Base-by-base conservation (phyloP, 2,888 invertebrate species). In the Aethes cnicana region DNA sequence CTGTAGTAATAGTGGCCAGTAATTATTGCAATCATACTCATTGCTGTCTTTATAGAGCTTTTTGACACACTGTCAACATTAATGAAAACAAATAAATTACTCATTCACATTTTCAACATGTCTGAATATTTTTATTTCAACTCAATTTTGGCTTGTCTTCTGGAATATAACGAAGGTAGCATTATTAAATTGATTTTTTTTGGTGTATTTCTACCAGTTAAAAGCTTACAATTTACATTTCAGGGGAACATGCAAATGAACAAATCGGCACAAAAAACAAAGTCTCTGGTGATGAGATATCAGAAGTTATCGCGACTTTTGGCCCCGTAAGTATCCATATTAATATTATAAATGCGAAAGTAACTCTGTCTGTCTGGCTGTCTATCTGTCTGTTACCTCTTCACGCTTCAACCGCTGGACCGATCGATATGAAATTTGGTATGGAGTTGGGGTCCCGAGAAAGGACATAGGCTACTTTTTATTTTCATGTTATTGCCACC, bases 191-290 rank as follows among this genome's bases (percentile, higher is more conserved):
- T n/a, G n/a, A n/a, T n/a, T n/a, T n/a, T n/a, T n/a, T n/a, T n/a
- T n/a, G n/a, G n/a, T n/a, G n/a, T n/a, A n/a, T n/a, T n/a, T n/a
- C n/a, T n/a, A n/a, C n/a, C n/a, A n/a, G n/a, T n/a, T n/a, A n/a
- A n/a, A n/a, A n/a, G 4, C 4, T 26, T 9, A 26, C 26, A 9
- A 26, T 9, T 7, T 4, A 26, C 6, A 9, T 75, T 77, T 11
- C 68, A 91, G 90, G 86, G 66, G 82, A 90, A 77, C 78, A 90
- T 80, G 84, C 84, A 12, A 85, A 84, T 65, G 85, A 86, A 62
- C 84, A 85, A 46, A 78, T 86, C 12, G 86, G 85, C 3, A 77
- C 82, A 1, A 74, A 73, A 49, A 79, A 67, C 36, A 83, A 80
- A 66, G 78, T 79, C 18, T 81, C 84, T 4, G 81, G 79, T 8